phyloP scores from a whole-genome alignment of 2,888 invertebrate genomes.

The Nezara viridula region DNA sequence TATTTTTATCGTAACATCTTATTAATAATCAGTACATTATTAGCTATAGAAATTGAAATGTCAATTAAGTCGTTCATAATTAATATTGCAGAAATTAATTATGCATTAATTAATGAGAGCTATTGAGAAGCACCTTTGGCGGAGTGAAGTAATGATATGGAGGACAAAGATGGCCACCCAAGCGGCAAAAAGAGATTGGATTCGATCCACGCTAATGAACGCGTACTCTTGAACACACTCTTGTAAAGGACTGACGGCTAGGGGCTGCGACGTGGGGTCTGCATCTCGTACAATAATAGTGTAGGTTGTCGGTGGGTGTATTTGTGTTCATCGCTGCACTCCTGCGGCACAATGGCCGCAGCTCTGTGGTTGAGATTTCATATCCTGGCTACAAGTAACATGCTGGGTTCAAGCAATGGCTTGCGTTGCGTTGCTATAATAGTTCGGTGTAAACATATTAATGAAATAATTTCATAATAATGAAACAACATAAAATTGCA shows the following conservation, averaged over 20 bases:
- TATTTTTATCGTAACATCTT: no score
- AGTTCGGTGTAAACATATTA: no score
- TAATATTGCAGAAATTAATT: not conserved
- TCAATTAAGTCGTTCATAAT: constrained; percentile 1
- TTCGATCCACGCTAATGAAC: not conserved
- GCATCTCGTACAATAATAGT: not conserved
- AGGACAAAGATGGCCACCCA: not conserved
- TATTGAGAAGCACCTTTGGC: not conserved
- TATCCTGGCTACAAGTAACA: not conserved
- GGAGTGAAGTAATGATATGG: not conserved
- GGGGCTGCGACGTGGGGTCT: not conserved
- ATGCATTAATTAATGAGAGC: not conserved
- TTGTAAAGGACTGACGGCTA: not conserved
- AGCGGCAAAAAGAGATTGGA: not conserved
- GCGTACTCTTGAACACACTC: not conserved
- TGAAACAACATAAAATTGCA: no score
- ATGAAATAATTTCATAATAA: no score
- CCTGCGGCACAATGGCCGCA: not conserved
- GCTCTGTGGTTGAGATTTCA: not conserved
- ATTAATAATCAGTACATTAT: no score
- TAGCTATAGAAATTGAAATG: not conserved
- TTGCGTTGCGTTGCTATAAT: no score
- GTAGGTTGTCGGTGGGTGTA: not conserved
- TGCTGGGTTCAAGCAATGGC: no score
- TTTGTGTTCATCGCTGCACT: not conserved